phyloP scores from a whole-genome alignment of 2,797 vertebrate species.

The Hafferia zeledoni region DNA sequence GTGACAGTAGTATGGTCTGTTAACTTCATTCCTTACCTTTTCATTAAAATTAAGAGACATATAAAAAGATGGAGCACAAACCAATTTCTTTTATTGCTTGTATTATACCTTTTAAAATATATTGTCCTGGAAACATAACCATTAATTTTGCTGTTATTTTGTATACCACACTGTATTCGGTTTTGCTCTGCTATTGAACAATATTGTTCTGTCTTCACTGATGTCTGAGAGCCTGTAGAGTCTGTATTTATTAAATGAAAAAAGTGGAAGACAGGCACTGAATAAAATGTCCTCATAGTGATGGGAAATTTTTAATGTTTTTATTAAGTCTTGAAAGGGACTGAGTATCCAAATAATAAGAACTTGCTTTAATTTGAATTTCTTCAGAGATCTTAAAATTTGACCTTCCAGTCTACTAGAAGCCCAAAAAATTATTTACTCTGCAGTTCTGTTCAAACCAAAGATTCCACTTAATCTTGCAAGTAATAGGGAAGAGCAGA shows the following conservation, averaged over 20 bases:
- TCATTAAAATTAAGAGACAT: not conserved
- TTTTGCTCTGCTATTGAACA: not conserved
- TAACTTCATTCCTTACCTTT: not conserved
- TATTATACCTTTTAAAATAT: not conserved
- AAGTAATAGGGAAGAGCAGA: slow-evolving; percentile 3
- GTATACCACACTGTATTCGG: not conserved
- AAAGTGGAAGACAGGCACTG: not conserved
- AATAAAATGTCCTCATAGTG: not conserved
- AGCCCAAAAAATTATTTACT: not conserved
- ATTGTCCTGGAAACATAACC: not conserved
- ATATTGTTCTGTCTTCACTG: not conserved
- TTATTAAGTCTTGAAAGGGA: not conserved
- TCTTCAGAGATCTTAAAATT: slow-evolving; percentile 19
- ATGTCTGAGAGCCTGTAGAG: not conserved
- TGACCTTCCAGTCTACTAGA: slow-evolving; percentile 2
- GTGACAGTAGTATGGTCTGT: not conserved
- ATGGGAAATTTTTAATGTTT: not conserved
- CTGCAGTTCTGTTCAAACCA: not conserved
- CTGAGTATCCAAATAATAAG: not conserved
- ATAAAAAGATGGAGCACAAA: not conserved
- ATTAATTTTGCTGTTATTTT: slow-evolving; percentile 11
- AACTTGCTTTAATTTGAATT: not conserved
- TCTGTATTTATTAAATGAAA: not conserved
- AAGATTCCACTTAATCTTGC: slow-evolving; percentile 22
- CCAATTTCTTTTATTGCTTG: not conserved